Percentiles rank a stretch among this genome's conserved stretches.
phyloP scores from a whole-genome alignment of 2,113 vertebrate species.

The Pterocles burchelli region DNA sequence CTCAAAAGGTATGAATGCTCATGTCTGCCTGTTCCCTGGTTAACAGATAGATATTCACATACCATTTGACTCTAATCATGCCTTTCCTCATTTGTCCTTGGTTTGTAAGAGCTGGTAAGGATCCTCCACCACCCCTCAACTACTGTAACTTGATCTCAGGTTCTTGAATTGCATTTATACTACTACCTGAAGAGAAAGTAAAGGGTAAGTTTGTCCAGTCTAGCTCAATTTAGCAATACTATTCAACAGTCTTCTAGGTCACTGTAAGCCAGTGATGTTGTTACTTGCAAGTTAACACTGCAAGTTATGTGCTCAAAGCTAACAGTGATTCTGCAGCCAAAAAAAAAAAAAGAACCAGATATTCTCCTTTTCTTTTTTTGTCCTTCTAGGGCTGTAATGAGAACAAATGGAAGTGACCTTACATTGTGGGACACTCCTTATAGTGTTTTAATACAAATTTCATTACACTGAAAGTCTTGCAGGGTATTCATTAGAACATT shows the following conservation, averaged over 20 bases:
- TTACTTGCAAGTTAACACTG: background rate
- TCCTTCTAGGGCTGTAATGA: slow-evolving; percentile 58
- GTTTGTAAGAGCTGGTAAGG: background rate
- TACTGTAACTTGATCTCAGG: background rate
- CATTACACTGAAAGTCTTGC: slow-evolving; percentile 66
- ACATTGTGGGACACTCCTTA: slow-evolving; percentile 41
- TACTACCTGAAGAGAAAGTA: background rate
- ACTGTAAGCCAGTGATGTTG: background rate
- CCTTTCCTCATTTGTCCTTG: background rate
- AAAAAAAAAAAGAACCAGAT: background rate
- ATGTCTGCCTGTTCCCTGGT: background rate
- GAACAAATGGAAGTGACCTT: slow-evolving; percentile 71
- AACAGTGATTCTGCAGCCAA: background rate
- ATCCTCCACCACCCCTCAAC: background rate
- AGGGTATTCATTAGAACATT: slow-evolving; percentile 66
- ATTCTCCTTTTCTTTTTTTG: background rate
- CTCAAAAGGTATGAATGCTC: background rate
- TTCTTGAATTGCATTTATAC: background rate
- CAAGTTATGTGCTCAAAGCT: background rate
- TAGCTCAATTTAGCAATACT: background rate
- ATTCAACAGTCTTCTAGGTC: background rate
- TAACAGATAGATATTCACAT: background rate
- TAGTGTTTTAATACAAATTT: slow-evolving; percentile 73
- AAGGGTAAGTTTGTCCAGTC: background rate
- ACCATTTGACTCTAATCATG: background rate